Conservation (phyloP, 1,140 invertebrate genomes). For the Branchinecta lynchi region DNA sequence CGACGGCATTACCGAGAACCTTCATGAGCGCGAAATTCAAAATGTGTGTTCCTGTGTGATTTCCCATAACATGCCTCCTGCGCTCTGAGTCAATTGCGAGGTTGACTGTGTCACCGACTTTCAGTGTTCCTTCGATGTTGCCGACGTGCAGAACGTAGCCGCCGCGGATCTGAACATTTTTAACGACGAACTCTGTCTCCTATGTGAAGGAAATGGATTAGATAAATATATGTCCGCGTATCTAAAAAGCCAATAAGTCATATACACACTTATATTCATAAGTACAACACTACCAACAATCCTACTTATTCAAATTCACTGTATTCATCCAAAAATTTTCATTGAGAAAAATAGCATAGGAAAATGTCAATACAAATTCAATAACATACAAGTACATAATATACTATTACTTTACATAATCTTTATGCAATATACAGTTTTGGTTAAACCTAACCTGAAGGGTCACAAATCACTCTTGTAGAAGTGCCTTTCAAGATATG, state of each 20-base stretch:
- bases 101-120: constrained; percentile 68
- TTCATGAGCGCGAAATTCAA: constrained; percentile 84
- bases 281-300: constrained; percentile 12
- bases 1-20: constrained; percentile 74
- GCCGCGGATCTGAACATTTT: constrained; percentile 87
- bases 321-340: too few relatives aligned
- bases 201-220: constrained; percentile 29
- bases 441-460: too few relatives aligned
- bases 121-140: constrained; percentile 55
- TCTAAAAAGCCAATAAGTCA: too few relatives aligned
- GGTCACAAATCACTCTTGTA: too few relatives aligned
- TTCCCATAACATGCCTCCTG: constrained; percentile 83
- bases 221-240: constrained; percentile 4
- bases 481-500: too few relatives aligned
- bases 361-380: too few relatives aligned
- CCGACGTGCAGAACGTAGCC: constrained; percentile 93
- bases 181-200: constrained; percentile 77
- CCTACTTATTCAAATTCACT: too few relatives aligned
- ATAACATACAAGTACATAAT: too few relatives aligned
- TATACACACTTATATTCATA: neutral
- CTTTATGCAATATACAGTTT: too few relatives aligned
- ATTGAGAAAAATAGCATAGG: too few relatives aligned
- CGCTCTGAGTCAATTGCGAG: constrained; percentile 68
- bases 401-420: too few relatives aligned
- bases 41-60: constrained; percentile 96